These are phyloP conservation scores for Callosobruchus maculatus DNA, from an alignment of 2,888 invertebrate species.

Conservation along the genomic window DNA sequence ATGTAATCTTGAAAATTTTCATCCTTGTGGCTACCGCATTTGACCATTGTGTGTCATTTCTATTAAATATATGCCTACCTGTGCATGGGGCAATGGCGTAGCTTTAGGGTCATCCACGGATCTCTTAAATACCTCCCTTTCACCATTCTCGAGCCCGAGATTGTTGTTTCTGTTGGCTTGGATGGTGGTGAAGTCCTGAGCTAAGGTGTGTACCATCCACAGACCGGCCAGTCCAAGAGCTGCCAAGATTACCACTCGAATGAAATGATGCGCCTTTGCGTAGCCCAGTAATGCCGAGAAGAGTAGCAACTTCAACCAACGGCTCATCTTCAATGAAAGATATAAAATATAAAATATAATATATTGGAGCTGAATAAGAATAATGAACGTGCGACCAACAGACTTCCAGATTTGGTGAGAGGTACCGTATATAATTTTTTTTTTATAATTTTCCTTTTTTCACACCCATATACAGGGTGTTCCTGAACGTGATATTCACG, in stretches of 20 bases:
- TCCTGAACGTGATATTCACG: too few species aligned
- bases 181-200: constrained; percentile 48
- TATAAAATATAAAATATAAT: too few species aligned
- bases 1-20: too few species aligned
- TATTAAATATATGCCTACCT: constrained; percentile 12
- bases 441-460: too few species aligned
- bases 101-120: neutral
- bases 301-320: constrained; percentile 26
- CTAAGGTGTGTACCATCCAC: constrained; percentile 50
- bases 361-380: too few species aligned
- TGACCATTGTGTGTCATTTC: constrained; percentile 13
- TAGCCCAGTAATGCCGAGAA: constrained; percentile 31
- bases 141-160: neutral
- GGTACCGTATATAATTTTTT: too few species aligned
- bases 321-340: constrained; percentile 26
- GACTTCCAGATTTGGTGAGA: too few species aligned
- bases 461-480: too few species aligned
- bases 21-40: too few species aligned
- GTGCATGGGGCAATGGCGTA: neutral
- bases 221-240: constrained; percentile 49
- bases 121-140: constrained; percentile 9
- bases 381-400: too few species aligned
- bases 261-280: constrained; percentile 44
- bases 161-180: constrained; percentile 5
- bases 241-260: constrained; percentile 46